A percentile compares a stretch with the other conserved stretches of the same genome.
phyloP scores from a whole-genome alignment of 2,797 vertebrate species.

The Etheostoma perlongum region DNA sequence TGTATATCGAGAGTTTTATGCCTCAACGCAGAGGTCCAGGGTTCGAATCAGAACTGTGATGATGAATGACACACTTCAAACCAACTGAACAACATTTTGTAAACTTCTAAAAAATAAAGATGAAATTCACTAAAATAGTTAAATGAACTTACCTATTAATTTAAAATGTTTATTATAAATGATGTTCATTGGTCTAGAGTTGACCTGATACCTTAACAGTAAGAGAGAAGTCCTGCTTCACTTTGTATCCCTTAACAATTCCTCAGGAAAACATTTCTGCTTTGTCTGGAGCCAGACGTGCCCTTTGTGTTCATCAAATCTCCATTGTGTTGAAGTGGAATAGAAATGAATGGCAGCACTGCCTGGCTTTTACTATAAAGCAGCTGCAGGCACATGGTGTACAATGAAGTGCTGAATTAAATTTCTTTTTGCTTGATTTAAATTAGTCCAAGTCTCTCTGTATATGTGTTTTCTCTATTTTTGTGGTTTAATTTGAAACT shows the following conservation, averaged over 20 bases:
- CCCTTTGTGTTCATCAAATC: conserved; percentile 30
- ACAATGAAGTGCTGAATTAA: conserved; percentile 21
- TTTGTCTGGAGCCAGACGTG: conserved; percentile 38
- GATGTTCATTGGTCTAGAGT: background rate
- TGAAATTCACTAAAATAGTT: background rate
- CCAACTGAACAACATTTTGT: background rate
- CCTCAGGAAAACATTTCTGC: conserved; percentile 20
- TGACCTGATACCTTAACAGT: background rate
- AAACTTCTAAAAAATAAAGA: background rate
- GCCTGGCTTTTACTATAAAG: conserved; percentile 20
- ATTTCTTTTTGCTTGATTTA: conserved; percentile 8
- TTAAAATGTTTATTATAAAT: background rate
- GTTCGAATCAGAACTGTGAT: no score
- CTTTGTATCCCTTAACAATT: conserved; percentile 19
- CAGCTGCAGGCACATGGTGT: conserved; percentile 18
- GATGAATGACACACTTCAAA: background rate
- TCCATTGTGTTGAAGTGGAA: conserved; percentile 24
- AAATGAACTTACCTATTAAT: background rate
- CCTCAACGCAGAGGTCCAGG: no score
- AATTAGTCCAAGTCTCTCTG: conserved; percentile 3
- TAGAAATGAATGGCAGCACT: conserved; percentile 17
- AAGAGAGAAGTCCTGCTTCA: conserved; percentile 9
- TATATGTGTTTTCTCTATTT: background rate
- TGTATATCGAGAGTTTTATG: no score
- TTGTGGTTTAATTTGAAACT: background rate